Evolutionary conservation across 2,113 vertebrate species (phyloP).

Genomic region (Daubentonia madagascariensis): DNA sequence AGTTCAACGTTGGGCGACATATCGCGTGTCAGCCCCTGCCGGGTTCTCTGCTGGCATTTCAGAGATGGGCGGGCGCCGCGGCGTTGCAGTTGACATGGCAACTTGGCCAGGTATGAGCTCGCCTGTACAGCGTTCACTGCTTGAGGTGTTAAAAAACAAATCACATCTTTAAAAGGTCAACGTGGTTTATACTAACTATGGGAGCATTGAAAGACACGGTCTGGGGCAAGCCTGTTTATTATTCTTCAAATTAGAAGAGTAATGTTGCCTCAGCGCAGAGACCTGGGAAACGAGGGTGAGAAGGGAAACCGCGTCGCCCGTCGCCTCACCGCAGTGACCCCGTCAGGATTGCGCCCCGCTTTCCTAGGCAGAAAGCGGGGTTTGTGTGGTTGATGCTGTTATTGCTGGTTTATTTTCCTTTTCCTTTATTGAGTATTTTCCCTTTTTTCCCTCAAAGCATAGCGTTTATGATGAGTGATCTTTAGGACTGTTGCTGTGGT

Average conservation of each 20-base stretch:
- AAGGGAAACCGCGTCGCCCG: not conserved
- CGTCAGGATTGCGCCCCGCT: rapidly evolving
- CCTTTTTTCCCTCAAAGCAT: not conserved
- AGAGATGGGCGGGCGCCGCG: not conserved
- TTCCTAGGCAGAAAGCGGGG: not conserved
- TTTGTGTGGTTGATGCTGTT: not conserved
- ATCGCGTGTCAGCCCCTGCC: not conserved
- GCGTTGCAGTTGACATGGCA: not conserved
- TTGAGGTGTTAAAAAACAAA: conserved; percentile 47
- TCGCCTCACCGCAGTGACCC: not conserved
- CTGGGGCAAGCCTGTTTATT: not conserved
- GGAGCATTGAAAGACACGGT: not conserved
- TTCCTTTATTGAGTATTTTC: not conserved
- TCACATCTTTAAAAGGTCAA: conserved; percentile 55
- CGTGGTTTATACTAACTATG: conserved; percentile 21
- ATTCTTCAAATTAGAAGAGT: conserved; percentile 31
- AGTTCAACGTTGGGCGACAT: not conserved
- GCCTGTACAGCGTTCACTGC: not conserved
- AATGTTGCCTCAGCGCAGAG: not conserved
- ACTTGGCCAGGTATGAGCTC: not conserved
- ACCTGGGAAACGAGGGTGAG: not conserved
- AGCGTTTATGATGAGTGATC: not conserved
- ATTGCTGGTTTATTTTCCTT: not conserved
- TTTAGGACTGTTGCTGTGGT: not conserved
- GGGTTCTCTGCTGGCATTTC: not conserved